These are phyloP conservation scores for Delphinus delphis DNA, from an alignment of 2,113 vertebrate species.

Conservation along the genomic window DNA sequence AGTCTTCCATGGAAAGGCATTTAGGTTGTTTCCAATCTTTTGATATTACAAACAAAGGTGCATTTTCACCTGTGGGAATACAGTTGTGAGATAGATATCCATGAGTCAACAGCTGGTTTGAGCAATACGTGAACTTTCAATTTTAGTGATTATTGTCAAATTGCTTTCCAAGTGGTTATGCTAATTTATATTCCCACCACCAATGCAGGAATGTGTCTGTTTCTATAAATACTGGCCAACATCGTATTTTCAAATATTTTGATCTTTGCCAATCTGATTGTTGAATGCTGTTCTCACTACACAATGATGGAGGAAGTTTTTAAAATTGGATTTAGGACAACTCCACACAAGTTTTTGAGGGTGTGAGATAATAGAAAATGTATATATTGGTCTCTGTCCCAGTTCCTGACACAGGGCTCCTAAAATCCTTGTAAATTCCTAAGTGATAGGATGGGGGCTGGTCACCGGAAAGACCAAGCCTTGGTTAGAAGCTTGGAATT, in stretches of 20 bases:
- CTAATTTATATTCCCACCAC: neutral
- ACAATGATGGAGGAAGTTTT: neutral
- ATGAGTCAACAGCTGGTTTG: neutral
- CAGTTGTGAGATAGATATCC: neutral
- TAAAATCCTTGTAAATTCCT: neutral
- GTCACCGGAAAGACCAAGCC: neutral
- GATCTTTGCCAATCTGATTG: neutral
- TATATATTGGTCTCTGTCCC: neutral
- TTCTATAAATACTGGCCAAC: neutral
- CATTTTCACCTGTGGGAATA: neutral
- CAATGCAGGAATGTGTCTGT: neutral
- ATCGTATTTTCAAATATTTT: conserved; percentile 40
- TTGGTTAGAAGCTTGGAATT: neutral
- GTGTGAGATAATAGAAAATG: neutral
- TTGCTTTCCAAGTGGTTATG: neutral
- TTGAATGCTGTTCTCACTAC: neutral
- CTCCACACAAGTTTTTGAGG: neutral
- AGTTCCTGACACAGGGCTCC: neutral
- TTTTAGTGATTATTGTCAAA: conserved; percentile 36
- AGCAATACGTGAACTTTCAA: neutral
- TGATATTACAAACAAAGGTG: neutral
- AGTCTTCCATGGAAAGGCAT: neutral
- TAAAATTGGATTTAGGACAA: neutral
- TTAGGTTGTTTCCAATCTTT: neutral
- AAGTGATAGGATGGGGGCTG: neutral